phyloP scores from a whole-genome alignment of 2,113 vertebrate genomes.

The Hiodon tergisus region DNA sequence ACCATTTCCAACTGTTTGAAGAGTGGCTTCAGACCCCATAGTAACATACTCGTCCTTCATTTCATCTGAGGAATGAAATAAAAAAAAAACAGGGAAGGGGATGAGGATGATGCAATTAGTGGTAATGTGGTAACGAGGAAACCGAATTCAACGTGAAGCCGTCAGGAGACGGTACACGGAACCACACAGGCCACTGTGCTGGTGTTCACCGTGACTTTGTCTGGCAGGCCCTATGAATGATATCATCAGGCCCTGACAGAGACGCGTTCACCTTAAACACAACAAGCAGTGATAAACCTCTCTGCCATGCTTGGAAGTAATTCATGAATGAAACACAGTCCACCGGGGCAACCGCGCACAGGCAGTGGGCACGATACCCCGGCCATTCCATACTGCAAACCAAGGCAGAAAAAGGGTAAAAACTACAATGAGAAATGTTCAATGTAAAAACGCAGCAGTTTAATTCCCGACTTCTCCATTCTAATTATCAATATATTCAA shows the following conservation, averaged over 20 bases:
- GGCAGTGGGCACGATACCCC: constrained; percentile 32
- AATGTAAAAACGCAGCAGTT: background rate
- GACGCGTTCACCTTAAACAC: constrained; percentile 85
- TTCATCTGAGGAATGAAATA: constrained; percentile 68
- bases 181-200: constrained; percentile 60
- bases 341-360: constrained; percentile 59
- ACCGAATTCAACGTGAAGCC: constrained; percentile 46
- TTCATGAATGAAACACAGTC: constrained; percentile 49
- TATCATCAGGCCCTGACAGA: constrained; percentile 62
- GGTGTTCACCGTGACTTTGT: constrained; percentile 59
- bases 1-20: constrained; percentile 70
- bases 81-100: constrained; percentile 34
- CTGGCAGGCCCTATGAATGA: constrained; percentile 69
- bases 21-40: constrained; percentile 73
- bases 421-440: background rate
- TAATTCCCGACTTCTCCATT: constrained; percentile 23
- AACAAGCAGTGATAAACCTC: constrained; percentile 56
- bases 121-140: constrained; percentile 45
- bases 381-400: background rate
- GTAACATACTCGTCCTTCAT: constrained; percentile 82
- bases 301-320: constrained; percentile 46
- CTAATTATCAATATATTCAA: constrained; percentile 53
- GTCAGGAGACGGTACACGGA: constrained; percentile 47
- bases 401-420: background rate
- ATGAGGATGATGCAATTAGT: background rate